These are phyloP conservation scores for Drosophila trapezifrons DNA, from an alignment of 1,140 invertebrate species.

Conservation along the genomic window DNA sequence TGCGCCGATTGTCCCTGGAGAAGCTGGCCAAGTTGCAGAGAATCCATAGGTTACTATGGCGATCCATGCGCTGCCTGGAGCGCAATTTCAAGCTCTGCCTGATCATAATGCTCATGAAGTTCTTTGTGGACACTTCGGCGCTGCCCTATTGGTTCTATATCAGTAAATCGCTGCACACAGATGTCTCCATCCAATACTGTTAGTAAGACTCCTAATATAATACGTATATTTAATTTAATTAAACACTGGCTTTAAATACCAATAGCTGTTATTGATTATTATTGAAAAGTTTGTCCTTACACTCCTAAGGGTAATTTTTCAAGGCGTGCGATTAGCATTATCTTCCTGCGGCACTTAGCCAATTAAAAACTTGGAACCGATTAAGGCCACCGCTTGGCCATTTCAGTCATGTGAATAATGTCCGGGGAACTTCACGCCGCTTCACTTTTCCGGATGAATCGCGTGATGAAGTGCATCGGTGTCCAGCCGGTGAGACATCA, in stretches of 20 bases:
- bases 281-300: background rate
- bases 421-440: conserved; percentile 42
- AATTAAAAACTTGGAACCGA: conserved; percentile 1
- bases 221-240: too few species aligned
- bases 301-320: background rate
- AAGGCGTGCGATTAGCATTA: too few species aligned
- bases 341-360: conserved; percentile 20
- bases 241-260: too few species aligned
- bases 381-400: too few species aligned
- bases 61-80: conserved; percentile 42
- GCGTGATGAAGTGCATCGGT: conserved; percentile 41
- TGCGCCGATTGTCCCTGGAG: conserved; percentile 21
- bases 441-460: conserved; percentile 35
- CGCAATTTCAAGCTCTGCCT: conserved; percentile 51
- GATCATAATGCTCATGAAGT: conserved; percentile 33
- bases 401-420: conserved; percentile 48
- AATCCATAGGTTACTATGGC: conserved; percentile 51
- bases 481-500: conserved; percentile 31
- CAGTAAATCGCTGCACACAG: background rate
- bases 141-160: conserved; percentile 65
- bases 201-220: too few species aligned
- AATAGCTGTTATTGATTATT: too few species aligned
- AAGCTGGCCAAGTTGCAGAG: conserved; percentile 32
- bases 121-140: conserved; percentile 43
- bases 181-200: conserved; percentile 16